phyloP scores from a whole-genome alignment of 2,797 vertebrate species.

The Diplodus sargus region DNA sequence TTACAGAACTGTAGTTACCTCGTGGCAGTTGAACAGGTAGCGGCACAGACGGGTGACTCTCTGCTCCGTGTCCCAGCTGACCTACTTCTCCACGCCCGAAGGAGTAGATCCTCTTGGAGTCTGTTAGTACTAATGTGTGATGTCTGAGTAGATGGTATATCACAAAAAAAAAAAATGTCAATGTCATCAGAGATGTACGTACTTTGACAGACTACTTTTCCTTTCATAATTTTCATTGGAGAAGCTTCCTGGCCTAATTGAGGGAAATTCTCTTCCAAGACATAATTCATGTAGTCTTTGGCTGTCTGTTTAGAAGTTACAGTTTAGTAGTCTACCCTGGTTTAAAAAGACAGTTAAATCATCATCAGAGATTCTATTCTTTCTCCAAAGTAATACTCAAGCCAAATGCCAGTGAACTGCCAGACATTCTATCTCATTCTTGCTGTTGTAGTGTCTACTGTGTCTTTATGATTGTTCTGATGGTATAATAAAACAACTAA shows the following conservation, averaged over 20 bases:
- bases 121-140: conserved; percentile 85
- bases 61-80: conserved; percentile 79
- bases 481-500: neutral
- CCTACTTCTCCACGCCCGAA: conserved; percentile 85
- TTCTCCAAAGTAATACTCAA: neutral
- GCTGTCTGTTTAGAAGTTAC: neutral
- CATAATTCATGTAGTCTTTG: neutral
- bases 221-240: neutral
- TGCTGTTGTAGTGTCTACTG: neutral
- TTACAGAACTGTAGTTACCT: conserved; percentile 23
- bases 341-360: neutral
- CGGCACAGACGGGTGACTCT: conserved; percentile 79
- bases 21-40: conserved; percentile 76
- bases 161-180: neutral
- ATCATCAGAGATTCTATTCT: neutral
- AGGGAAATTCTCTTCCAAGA: neutral
- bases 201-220: neutral
- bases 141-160: conserved; percentile 61
- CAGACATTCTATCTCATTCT: neutral
- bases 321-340: neutral
- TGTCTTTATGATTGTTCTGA: neutral
- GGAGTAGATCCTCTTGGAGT: conserved; percentile 81
- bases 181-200: neutral
- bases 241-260: neutral
- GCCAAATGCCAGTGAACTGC: neutral